These are phyloP conservation scores for Heliothis virescens DNA, from an alignment of 1,140 invertebrate genomes.

Conservation along the genomic window DNA sequence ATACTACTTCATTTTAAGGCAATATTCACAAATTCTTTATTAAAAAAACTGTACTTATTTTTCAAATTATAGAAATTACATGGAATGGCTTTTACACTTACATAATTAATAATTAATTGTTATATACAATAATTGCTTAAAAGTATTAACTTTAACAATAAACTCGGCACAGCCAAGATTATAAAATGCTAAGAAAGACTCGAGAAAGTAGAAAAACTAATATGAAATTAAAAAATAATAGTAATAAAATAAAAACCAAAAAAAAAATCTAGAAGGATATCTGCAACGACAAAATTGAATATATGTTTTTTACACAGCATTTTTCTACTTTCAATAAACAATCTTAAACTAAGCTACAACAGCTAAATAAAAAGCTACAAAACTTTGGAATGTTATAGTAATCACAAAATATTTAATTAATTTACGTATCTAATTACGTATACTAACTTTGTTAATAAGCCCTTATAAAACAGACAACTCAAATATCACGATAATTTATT, in stretches of 20 bases:
- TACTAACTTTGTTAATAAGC: neutral
- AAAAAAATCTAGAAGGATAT: too few species aligned
- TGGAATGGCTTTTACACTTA: neutral
- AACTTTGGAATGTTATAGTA: constrained; percentile 44
- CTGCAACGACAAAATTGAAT: too few species aligned
- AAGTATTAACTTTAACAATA: neutral
- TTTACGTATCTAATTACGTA: constrained; percentile 32
- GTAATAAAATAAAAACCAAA: neutral
- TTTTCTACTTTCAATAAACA: too few species aligned
- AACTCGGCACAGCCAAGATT: neutral
- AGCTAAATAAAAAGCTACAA: constrained; percentile 5
- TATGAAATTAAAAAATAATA: neutral
- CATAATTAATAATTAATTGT: neutral
- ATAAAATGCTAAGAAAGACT: neutral
- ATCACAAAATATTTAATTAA: constrained; percentile 18
- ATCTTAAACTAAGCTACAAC: too few species aligned
- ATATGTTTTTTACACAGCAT: too few species aligned
- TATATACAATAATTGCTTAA: neutral
- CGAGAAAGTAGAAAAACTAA: neutral
- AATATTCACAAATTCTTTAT: too few species aligned
- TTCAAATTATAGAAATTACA: neutral
- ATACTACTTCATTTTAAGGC: too few species aligned
- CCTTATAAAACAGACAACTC: neutral
- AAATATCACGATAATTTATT: too few species aligned
- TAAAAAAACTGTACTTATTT: neutral